Evolutionary conservation across 2,113 vertebrate genomes (phyloP), one percentile per base, ranked within the genome.

Genomic region (Pavo muticus): DNA sequence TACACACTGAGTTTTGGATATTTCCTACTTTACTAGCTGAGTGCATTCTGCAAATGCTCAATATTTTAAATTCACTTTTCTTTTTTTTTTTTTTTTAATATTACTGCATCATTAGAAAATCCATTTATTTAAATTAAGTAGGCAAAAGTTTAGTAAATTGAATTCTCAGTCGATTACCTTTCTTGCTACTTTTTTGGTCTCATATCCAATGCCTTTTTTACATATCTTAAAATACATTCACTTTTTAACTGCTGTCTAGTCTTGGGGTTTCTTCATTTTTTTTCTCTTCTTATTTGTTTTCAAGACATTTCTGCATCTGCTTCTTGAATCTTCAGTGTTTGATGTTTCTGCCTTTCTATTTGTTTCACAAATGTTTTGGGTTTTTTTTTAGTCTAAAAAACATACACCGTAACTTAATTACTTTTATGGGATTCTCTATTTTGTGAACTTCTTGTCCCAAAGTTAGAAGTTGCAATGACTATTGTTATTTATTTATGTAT

Each of bases 21-120:
- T 77, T 89, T 68, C 14, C 54, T 87, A 18, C 17, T 93, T 88
- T 88, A 56, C 11, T 24, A 68, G 9, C 11, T 80, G 70, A 42
- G 4, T 94, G 29, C 15, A n/a, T 88, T 87, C 42, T 79, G 59
- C 50, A 86, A 88, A 71, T 5, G 60, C 29, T 78, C 54, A 30
- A 14, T 19, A 61, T 88, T 91, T 93, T 45, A 40, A 57, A 8
- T 75, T 93, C 39, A 45, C 27, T 67, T 70, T 68, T 3, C 6
- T 24, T 48, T 11, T 23, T 48, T 23, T 42, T 8, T 40, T 65
- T 11, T 73, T 72, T 20, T 1, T 27, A 17, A 44, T 87, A 30
- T 65, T 72, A n/a, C 11, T 86, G 3, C 16, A 65, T 73, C 11
- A 64, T 91, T 83, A 59, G 30, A 95, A 73, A 84, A 71, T 50